Evolutionary conservation across 35 echinoderm and acorn worm species (phyloP), one percentile per base, ranked within the genome.

Genomic region (Strongylocentrotus purpuratus): DNA sequence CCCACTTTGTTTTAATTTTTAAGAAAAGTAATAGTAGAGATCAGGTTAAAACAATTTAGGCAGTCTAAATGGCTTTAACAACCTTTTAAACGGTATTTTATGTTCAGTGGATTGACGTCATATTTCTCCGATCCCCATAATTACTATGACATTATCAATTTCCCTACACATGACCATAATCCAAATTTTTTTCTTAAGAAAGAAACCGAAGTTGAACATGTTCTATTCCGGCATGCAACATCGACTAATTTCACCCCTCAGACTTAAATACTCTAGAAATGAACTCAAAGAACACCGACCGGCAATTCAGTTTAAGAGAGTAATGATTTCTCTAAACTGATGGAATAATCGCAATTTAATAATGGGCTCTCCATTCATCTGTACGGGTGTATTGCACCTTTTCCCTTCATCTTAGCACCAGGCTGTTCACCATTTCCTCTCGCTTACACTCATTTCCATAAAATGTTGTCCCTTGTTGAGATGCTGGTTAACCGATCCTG

Each of bases 391-490:
- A 28, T 78, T 78, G 65, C 4, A 8, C 28, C 20, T 70, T 70
- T 70, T 41, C 3, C 4, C 61, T 28, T 59, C 52, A 70, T 28
- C 28, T 25, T n/a, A 78, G 7, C 65, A 78, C 65, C 65, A 22
- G 28, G 20, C 20, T 78, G 28, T 8, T 28, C 22, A 28, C 65
- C 20, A 78, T 28, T 25, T 28, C 20, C 25, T 78, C 65, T 78
- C 25, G 22, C 22, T 22, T 78, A 28, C 22, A n/a, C 65, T 78
- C 0, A 78, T 78, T 8, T 22, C 65, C 65, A 78, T 78, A 78
- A 78, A 78, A 78, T 78, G 65, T 78, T 78, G 20, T n/a, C 65
- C 28, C 65, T 78, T 78, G 65, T 78, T 78, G 65, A 78, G 65
- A 18, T n/a, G 28, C 20, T 78, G 65, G 65, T 78, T 78, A 78